Conservation (phyloP, 1,140 invertebrate species). For the Drosophila kanapiae region DNA sequence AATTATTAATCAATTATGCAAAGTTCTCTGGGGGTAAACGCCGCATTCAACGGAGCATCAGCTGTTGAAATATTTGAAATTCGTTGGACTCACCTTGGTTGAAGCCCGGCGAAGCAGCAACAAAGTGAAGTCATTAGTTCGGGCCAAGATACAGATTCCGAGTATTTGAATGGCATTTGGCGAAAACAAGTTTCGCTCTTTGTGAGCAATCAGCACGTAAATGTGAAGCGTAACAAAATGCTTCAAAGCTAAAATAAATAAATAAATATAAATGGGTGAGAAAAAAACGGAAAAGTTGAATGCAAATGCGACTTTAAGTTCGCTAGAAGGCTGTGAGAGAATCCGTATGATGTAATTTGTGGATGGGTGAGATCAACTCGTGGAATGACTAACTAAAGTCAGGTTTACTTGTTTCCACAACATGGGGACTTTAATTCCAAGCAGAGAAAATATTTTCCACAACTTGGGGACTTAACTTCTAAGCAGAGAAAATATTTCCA, state of each 20-base stretch:
- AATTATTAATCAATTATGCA: conserved; percentile 65
- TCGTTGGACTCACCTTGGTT: conserved; percentile 29
- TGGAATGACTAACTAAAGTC: conserved; percentile 11
- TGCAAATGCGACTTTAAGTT: conserved; percentile 31
- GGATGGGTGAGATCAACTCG: conserved; percentile 24
- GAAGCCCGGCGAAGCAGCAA: background rate
- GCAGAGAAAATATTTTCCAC: too few species aligned
- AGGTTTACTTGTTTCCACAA: background rate
- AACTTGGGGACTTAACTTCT: too few species aligned
- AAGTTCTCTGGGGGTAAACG: conserved; percentile 41
- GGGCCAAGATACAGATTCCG: conserved; percentile 29
- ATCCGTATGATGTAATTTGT: conserved; percentile 36
- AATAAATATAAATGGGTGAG: conserved; percentile 33
- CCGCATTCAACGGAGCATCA: conserved; percentile 4
- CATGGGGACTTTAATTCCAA: background rate
- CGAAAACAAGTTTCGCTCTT: conserved; percentile 49
- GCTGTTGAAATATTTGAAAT: conserved; percentile 32
- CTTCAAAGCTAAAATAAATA: conserved; percentile 29
- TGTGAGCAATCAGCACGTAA: conserved; percentile 37
- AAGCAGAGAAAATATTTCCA: too few species aligned
- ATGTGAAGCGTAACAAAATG: conserved; percentile 51
- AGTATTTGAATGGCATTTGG: conserved; percentile 34
- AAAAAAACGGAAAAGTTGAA: conserved; percentile 32
- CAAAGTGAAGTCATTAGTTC: conserved; percentile 40
- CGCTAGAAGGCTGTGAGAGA: conserved; percentile 40